Base-by-base conservation (phyloP, 1,140 invertebrate genomes). In the Cataglyphis hispanica region DNA sequence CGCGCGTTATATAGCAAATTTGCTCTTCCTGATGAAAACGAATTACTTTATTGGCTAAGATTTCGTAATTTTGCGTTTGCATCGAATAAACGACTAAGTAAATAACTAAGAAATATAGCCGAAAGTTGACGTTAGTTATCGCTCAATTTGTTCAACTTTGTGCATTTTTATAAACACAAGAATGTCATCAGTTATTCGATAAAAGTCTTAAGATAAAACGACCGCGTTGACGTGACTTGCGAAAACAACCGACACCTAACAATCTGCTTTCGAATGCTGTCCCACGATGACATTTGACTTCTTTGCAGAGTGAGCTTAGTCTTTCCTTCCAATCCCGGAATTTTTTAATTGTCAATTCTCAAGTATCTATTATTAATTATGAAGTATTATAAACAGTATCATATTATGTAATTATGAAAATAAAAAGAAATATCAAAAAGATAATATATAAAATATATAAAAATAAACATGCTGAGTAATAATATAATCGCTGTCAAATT, bases 251-350 rank as follows among this genome's bases (percentile, higher is more conserved):
- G 34, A 50, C 53, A 34, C 25, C 50, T 43, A 43, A 43, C 78
- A 22, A 70, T 58, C 67, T 13, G 37, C 53, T 83, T 72, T 83
- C 37, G 53, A 6, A 22, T 11, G 22, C 46, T n/a, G 50, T 46
- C 40, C 74, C 53, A 72, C n/a, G 67, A 34, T 83, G 67, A 83
- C 67, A 61, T 60, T 81, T 72, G 50, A 72, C 78, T 83, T 72
- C 46, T 50, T 37, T 60, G n/a, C 11, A 46, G 37, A 27, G 34
- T 67, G 40, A 43, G 50, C 43, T 81, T 80, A 67, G 37, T 19
- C 43, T 22, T 7, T n/a, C 19, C 76, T 7, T n/a, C 19, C 76
- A 22, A 19, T 25, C 46, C 25, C 27, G 5, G 16, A 53, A 8
- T 69, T 58, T n/a, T 58, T 16, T 40, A 13, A 6, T 50, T 31